phyloP scores from a whole-genome alignment of 2,797 vertebrate species.

The Cygnus olor region DNA sequence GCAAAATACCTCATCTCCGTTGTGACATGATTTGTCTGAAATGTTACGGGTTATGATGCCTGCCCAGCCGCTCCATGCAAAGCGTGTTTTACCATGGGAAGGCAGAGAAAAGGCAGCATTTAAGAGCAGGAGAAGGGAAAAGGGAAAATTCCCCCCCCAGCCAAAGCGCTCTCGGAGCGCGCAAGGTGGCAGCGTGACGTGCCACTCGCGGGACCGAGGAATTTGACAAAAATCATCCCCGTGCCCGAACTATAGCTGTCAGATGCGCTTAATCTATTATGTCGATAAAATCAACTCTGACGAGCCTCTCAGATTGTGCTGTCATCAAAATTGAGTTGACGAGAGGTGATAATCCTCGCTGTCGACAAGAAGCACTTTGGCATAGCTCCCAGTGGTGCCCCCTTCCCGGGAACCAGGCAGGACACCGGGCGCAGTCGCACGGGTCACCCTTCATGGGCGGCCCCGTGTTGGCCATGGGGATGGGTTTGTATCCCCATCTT shows the following conservation, averaged over 20 bases:
- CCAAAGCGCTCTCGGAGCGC: background rate
- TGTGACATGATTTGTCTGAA: background rate
- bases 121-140: background rate
- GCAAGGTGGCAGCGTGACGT: accelerated
- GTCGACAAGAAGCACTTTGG: background rate
- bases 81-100: background rate
- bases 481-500: too few relatives aligned
- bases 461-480: background rate
- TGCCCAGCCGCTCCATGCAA: background rate
- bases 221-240: conserved; percentile 22
- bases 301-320: conserved; percentile 23
- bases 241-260: conserved; percentile 46
- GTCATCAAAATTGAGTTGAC: conserved; percentile 44
- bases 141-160: background rate
- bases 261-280: conserved; percentile 41
- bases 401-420: background rate
- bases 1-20: background rate
- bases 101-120: background rate
- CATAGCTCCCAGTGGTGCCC: background rate
- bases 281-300: conserved; percentile 55
- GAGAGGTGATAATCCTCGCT: conserved; percentile 1
- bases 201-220: background rate
- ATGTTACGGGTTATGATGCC: accelerated
- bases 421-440: accelerated
- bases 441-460: background rate